Evolutionary conservation across 1,140 invertebrate species (phyloP), one percentile per base, ranked within the genome.

Genomic region (Zaprionus inermis): DNA sequence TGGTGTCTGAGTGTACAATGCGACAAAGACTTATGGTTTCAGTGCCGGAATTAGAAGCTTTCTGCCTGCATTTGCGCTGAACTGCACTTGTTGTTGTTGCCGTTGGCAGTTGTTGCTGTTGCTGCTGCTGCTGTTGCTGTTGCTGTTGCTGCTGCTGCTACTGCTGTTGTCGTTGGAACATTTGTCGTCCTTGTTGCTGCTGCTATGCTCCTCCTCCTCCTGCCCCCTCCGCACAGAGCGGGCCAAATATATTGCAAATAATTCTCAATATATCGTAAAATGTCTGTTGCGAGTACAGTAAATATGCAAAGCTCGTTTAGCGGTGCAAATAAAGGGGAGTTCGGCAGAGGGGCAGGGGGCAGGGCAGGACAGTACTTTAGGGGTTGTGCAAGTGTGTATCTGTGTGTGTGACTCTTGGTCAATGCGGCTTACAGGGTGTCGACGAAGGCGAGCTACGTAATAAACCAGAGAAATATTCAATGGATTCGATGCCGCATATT

Each of bases 231-330:
- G 12, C 38, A 54, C 61, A 63, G 1, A 76, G 56, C 49, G 69
- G 24, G 24, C 78, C 79, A 89, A 89, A 89, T 89, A 89, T 89
- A 89, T 89, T 89, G 84, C 84, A 81, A 81, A 89, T 89, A 89
- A 89, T 84, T 89, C 84, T 89, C 84, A 89, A 89, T 89, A 89
- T 90, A 89, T 89, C 84, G 84, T 89, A 90, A 84, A 89, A 90
- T 89, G 84, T 90, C 84, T 89, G 84, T 77, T 84, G 78, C 70
- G 73, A 81, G 81, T 90, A 79, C 81, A 89, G 81, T 89, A 89
- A 89, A 90, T 89, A 89, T 89, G 84, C 84, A 89, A 85, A 89
- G 84, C 83, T 88, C 83, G 84, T 88, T 88, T 88, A 88, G 80
- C 84, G 72, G 76, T 71, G 83, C 74, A 83, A 88, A 83, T 76